These are phyloP conservation scores for Apoderus coryli DNA, from an alignment of 2,888 invertebrate species.

Conservation along the genomic window DNA sequence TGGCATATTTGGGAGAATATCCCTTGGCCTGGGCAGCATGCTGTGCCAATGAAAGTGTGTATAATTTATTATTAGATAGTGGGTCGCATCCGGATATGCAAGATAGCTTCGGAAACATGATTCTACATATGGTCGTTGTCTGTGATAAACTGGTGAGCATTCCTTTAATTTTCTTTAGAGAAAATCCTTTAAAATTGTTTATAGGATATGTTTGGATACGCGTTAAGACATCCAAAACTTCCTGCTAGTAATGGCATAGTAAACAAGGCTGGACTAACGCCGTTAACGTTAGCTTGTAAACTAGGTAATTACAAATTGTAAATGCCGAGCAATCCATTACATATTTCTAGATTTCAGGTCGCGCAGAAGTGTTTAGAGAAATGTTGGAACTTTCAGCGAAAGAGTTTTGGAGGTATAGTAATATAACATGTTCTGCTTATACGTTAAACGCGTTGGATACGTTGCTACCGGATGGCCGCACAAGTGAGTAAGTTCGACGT, in stretches of 20 bases:
- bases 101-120: constrained; percentile 95
- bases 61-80: constrained; percentile 82
- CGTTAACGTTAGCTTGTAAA: constrained; percentile 90
- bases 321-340: neutral
- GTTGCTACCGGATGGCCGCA: constrained; percentile 82
- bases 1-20: constrained; percentile 95
- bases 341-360: constrained; percentile 33
- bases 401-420: constrained; percentile 98
- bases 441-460: constrained; percentile 94
- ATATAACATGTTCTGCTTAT: constrained; percentile 96
- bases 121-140: constrained; percentile 98
- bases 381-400: constrained; percentile 91
- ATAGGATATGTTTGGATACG: constrained; percentile 97
- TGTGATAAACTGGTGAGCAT: constrained; percentile 79
- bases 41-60: constrained; percentile 92
- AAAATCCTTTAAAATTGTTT: constrained; percentile 14
- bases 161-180: too few relatives aligned
- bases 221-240: constrained; percentile 82
- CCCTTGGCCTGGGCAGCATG: constrained; percentile 97
- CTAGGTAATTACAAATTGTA: constrained; percentile 37
- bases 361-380: constrained; percentile 92
- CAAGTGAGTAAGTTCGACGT: constrained; percentile 67
- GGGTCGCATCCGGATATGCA: constrained; percentile 93
- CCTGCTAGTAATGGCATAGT: constrained; percentile 86
- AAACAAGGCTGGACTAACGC: constrained; percentile 84